These are phyloP conservation scores for Drosophila sordidapex DNA, from an alignment of 2,888 invertebrate genomes.

Conservation along the genomic window DNA sequence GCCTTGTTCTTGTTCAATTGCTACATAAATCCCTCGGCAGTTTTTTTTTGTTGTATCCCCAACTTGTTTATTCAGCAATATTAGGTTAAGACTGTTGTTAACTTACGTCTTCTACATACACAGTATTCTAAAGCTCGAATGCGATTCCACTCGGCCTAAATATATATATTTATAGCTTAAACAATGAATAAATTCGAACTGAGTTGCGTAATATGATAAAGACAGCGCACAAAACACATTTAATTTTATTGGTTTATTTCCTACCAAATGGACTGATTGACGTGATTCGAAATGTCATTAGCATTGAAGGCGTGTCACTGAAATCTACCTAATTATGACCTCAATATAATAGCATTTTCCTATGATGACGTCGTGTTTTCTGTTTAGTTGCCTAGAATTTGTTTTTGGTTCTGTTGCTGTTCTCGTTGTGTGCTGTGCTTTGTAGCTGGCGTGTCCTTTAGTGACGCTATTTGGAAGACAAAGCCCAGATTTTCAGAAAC, in stretches of 20 bases:
- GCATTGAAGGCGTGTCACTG: slow-evolving; percentile 19
- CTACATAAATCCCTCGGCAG: background rate
- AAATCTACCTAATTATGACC: slow-evolving; percentile 36
- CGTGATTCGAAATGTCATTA: slow-evolving; percentile 23
- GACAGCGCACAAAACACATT: background rate
- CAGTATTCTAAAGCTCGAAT: background rate
- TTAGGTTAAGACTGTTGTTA: background rate
- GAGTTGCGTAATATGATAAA: background rate
- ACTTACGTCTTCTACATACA: background rate
- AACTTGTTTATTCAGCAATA: background rate
- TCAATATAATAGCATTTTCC: slow-evolving; percentile 14
- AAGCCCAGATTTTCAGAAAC: slow-evolving; percentile 61
- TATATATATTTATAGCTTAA: background rate
- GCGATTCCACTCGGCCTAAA: background rate
- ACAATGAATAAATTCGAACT: background rate
- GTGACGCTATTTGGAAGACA: slow-evolving; percentile 59
- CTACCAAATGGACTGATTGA: slow-evolving; percentile 2
- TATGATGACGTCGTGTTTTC: slow-evolving; percentile 38
- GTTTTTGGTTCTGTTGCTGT: slow-evolving; percentile 1
- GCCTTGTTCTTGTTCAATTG: background rate
- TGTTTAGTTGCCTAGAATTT: slow-evolving; percentile 11
- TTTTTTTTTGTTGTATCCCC: background rate
- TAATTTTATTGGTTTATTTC: slow-evolving; percentile 2
- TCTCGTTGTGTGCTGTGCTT: background rate
- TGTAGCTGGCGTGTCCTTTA: slow-evolving; percentile 45